Percentiles rank a stretch among this genome's conserved stretches.
Evolutionary conservation across 2,888 invertebrate genomes (phyloP).

Genomic region (Mycalesis mineus): DNA sequence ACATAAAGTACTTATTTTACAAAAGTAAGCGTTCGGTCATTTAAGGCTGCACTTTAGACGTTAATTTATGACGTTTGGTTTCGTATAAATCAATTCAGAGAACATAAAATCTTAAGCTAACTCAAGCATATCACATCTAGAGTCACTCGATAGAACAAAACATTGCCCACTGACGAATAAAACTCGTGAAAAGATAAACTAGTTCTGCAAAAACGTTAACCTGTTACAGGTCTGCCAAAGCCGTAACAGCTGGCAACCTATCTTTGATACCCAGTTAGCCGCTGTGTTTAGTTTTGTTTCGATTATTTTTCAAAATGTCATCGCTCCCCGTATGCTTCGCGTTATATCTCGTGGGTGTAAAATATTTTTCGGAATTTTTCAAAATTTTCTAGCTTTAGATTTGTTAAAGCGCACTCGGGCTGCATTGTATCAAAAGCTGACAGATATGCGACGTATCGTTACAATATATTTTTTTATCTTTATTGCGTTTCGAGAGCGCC

Average conservation of each 20-base stretch:
- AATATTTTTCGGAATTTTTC: conserved; percentile 17
- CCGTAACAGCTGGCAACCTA: conserved; percentile 12
- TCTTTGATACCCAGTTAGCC: conserved; percentile 1
- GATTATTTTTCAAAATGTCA: conserved; percentile 12
- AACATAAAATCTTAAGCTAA: too few relatives aligned
- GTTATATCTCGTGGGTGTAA: conserved; percentile 13
- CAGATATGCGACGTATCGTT: conserved; percentile 9
- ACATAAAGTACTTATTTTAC: too few relatives aligned
- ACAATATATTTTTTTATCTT: neutral
- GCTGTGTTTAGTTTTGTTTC: conserved; percentile 14
- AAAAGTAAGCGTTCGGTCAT: too few relatives aligned
- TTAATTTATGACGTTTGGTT: too few relatives aligned
- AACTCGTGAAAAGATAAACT: too few relatives aligned
- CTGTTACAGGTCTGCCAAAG: neutral
- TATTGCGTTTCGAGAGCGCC: neutral
- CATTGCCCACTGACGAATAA: too few relatives aligned
- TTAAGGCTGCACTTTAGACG: too few relatives aligned
- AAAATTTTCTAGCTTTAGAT: conserved; percentile 5
- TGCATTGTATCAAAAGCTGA: conserved; percentile 11
- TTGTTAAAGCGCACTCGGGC: neutral
- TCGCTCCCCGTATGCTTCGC: conserved; percentile 23
- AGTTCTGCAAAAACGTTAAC: too few relatives aligned
- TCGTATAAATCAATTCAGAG: too few relatives aligned
- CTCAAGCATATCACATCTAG: too few relatives aligned
- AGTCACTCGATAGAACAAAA: too few relatives aligned